Evolutionary conservation across 2,888 invertebrate species (phyloP), one percentile per base, ranked within the genome.

Genomic region (Hydropsyche betteni): DNA sequence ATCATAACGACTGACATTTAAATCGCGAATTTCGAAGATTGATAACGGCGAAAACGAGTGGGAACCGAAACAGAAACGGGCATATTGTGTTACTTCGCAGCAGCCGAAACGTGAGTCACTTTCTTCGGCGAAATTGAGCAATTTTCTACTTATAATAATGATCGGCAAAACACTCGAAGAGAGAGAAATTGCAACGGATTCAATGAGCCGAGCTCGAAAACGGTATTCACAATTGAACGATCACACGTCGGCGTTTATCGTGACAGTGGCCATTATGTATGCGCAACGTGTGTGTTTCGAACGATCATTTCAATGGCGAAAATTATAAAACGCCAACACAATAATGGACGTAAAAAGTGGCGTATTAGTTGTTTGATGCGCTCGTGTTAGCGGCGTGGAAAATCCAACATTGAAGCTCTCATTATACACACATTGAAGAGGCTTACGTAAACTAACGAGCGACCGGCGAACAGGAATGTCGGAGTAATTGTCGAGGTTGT

Each of bases 391-490:
- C 24, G 24, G 58, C 58, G 58, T 24, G 58, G 58, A 58, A 58
- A 58, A 58, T 24, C 58, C 58, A 16, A 58, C 58, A 24, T 58
- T 8, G 58, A 58, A 58, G 24, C 58, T 14, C 14, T 14, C 58
- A 58, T 58, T 58, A 58, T 24, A 24, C 16, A 58, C 44, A 44
- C 44, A 58, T n/a, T 6, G 8, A 24, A 16, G 58, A 8, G 58
- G 58, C 58, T 58, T 58, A 58, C 58, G 58, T 58, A 58, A 58
- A 58, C 58, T 58, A 58, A 58, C 24, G 58, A 58, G 24, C 58
- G 53, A 16, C 53, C 14, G 12, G 12, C 53, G 58, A 58, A 44
- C 44, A 44, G 58, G 58, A 58, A 58, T 58, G 58, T 16, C 16
- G 58, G 58, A 14, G 58, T 24, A 58, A 58, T 58, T 58, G 58